Percentiles rank a stretch among this genome's conserved stretches.
These are phyloP conservation scores for Halcyon leucocephala DNA, from an alignment of 2,797 vertebrate species.

Conservation along the genomic window DNA sequence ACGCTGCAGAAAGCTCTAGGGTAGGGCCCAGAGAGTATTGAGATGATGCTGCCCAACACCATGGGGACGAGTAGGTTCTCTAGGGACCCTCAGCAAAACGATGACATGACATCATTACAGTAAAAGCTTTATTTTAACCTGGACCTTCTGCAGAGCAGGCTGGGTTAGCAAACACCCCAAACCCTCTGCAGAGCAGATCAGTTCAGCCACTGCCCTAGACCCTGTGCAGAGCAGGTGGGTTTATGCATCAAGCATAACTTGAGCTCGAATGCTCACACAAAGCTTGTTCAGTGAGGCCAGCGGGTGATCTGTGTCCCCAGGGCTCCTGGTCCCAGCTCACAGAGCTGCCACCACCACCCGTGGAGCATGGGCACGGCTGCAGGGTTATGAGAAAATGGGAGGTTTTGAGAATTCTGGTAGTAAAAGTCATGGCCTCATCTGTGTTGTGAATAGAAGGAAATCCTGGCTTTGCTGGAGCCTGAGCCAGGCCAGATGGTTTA, in stretches of 20 bases:
- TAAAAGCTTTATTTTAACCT: neutral
- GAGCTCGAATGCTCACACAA: accelerated
- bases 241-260: neutral
- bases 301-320: neutral
- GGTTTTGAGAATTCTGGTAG: neutral
- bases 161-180: neutral
- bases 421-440: neutral
- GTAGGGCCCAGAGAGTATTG: neutral
- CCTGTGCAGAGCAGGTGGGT: neutral
- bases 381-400: neutral
- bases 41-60: neutral
- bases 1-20: neutral
- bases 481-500: neutral
- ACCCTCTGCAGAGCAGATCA: neutral
- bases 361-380: accelerated
- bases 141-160: neutral
- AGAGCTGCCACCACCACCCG: neutral
- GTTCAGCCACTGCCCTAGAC: neutral
- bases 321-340: neutral
- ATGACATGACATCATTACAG: accelerated
- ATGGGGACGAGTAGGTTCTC: neutral
- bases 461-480: neutral
- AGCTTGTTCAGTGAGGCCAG: accelerated
- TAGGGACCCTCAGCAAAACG: neutral
- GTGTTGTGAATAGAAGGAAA: neutral